A percentile compares a stretch with the other conserved stretches of the same genome.
phyloP scores from a whole-genome alignment of 53 echinoderm and acorn worm genomes.

The Luidia sarsii region DNA sequence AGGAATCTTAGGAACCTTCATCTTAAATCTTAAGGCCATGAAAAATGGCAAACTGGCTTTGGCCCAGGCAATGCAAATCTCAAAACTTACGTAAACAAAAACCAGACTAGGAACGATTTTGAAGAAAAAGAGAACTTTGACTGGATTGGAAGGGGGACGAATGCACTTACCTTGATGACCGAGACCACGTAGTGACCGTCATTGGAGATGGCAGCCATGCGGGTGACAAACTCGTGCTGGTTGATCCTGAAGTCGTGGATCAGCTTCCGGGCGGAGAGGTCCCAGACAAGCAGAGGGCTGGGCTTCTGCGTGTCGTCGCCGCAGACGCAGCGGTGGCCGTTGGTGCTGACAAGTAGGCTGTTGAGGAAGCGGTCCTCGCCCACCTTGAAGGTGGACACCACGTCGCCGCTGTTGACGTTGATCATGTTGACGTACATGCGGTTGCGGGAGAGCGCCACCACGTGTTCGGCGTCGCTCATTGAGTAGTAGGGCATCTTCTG shows the following conservation, averaged over 20 bases:
- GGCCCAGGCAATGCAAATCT: too few relatives aligned
- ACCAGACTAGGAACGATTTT: too few relatives aligned
- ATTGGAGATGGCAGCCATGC: slow-evolving; percentile 93
- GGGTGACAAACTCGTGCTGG: slow-evolving; percentile 97
- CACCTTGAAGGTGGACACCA: slow-evolving; percentile 90
- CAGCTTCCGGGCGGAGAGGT: slow-evolving; percentile 83
- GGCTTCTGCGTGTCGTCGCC: slow-evolving; percentile 99
- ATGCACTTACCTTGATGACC: slow-evolving; percentile 91
- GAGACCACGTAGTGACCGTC: slow-evolving; percentile 98
- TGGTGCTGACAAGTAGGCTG: slow-evolving; percentile 95
- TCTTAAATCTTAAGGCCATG: too few relatives aligned
- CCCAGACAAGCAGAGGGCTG: slow-evolving; percentile 96
- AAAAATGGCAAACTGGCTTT: too few relatives aligned
- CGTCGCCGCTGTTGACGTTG: slow-evolving; percentile 80
- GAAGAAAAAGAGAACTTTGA: too few relatives aligned
- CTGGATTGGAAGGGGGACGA: too few relatives aligned
- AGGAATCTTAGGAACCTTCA: too few relatives aligned
- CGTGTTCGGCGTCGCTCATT: slow-evolving; percentile 86
- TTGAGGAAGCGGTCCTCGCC: slow-evolving; percentile 97
- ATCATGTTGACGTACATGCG: slow-evolving; percentile 99
- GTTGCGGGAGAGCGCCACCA: slow-evolving; percentile 95
- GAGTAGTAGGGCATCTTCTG: slow-evolving; percentile 90
- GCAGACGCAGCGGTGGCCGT: slow-evolving; percentile 92
- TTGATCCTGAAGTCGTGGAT: slow-evolving; percentile 95
- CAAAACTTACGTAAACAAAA: too few relatives aligned